Base-by-base conservation (phyloP, 2,113 vertebrate genomes). In the Garra rufa region DNA sequence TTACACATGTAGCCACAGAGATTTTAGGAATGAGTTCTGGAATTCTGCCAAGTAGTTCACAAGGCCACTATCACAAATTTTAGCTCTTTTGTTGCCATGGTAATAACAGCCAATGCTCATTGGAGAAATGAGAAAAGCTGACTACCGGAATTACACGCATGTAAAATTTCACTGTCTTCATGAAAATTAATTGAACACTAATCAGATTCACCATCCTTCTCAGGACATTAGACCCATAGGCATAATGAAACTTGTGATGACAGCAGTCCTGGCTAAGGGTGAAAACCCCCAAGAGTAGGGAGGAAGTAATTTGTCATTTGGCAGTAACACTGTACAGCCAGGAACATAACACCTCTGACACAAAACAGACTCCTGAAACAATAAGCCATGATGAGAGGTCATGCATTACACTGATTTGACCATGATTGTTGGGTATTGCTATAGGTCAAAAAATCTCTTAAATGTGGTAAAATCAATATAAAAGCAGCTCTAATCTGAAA, bases 241-340 rank as follows among this genome's bases (percentile, higher is more conserved):
- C n/a, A 43, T 9, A 59, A 38, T 2, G 6, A 59, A 43, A 17
- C 3, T 0, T 59, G 19, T 59, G 52, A 46, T 1, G 10, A 41
- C 41, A 46, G n/a, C 41, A 73, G 41, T 38, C 34, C 30, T 61
- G 14, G 43, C 30, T 41, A 9, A 14, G 21, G 10, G 34, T 24
- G 21, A 77, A 26, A 59, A 13, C 52, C 41, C 34, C 21, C 30
- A 57, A 59, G 52, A 59, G 21, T 78, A 4, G 13, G 59, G 21
- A 59, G 52, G 46, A 76, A 59, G 76, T 59, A 4, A 59, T 61
- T 78, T 48, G 71, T 75, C 44, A 50, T 10, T 75, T 26, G 44
- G 71, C 7, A 5, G 34, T 59, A 77, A 77, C 21, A 59, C 34
- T 24, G 38, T 19, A 76, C 15, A 76, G 30, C 50, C 26, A 76